phyloP scores from a whole-genome alignment of 1,140 invertebrate genomes.

The Heterodera schachtii region DNA sequence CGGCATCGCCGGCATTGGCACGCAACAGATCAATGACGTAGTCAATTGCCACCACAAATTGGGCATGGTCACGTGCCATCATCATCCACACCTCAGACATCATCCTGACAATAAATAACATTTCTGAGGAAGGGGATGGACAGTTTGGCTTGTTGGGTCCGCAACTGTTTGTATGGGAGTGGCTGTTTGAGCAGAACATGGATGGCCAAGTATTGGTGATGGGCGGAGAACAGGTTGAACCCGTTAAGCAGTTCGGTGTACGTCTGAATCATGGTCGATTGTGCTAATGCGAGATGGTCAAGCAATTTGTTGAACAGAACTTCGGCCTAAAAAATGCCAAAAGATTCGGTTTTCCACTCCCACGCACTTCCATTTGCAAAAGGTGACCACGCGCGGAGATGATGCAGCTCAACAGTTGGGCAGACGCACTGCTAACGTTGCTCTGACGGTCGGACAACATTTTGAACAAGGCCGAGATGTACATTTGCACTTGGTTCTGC shows the following conservation, averaged over 20 bases:
- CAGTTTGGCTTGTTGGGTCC: no score
- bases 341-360: neutral
- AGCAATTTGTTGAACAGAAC: conserved; percentile 56
- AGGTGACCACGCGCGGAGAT: conserved; percentile 53
- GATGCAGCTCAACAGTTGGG: conserved; percentile 57
- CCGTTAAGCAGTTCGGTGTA: conserved; percentile 61
- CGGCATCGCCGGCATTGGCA: conserved; percentile 1
- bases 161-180: conserved; percentile 52
- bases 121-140: no score
- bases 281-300: conserved; percentile 53
- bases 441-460: conserved; percentile 62
- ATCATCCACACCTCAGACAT: conserved; percentile 56
- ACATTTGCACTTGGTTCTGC: conserved; percentile 59
- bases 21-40: conserved; percentile 58
- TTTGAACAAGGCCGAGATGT: conserved; percentile 63
- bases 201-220: conserved; percentile 56
- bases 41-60: conserved; percentile 54
- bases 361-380: conserved; percentile 50
- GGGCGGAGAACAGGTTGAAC: conserved; percentile 55
- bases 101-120: conserved; percentile 25
- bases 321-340: conserved; percentile 48
- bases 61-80: conserved; percentile 48
- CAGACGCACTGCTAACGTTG: conserved; percentile 57
- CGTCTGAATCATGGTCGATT: conserved; percentile 52
- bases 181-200: conserved; percentile 61